phyloP scores from a whole-genome alignment of 2,113 vertebrate species.

The Esox niger region DNA sequence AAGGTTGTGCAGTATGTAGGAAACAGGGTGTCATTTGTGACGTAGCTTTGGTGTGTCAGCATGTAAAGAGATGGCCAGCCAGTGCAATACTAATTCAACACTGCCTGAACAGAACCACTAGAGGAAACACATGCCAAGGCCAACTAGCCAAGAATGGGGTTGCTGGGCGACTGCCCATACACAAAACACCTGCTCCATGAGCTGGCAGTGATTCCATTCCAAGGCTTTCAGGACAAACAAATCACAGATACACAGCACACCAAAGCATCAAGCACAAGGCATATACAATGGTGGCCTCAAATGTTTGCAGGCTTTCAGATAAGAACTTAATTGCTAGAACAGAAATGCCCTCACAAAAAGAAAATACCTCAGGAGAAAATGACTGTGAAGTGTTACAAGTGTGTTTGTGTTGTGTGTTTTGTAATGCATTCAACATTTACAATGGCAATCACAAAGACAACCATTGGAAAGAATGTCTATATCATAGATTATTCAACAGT shows the following conservation, averaged over 20 bases:
- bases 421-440: neutral
- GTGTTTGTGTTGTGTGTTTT: neutral
- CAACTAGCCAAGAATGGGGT: slow-evolving; percentile 33
- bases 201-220: slow-evolving; percentile 1
- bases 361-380: neutral
- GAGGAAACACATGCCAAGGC: slow-evolving; percentile 21
- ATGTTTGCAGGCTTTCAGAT: neutral
- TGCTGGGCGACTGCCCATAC: slow-evolving; percentile 40
- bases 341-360: neutral
- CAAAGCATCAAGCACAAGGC: too few species aligned
- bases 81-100: neutral
- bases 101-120: slow-evolving; percentile 19
- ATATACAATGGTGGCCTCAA: neutral
- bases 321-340: neutral
- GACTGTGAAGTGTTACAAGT: neutral
- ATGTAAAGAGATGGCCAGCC: neutral
- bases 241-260: slow-evolving; percentile 2
- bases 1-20: too few species aligned
- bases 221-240: slow-evolving; percentile 29
- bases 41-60: neutral
- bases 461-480: neutral
- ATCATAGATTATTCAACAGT: neutral
- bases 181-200: slow-evolving; percentile 24
- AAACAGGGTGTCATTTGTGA: too few species aligned
- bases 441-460: neutral